Base-by-base conservation (phyloP, 1,140 invertebrate genomes). In the Cephus cinctus region DNA sequence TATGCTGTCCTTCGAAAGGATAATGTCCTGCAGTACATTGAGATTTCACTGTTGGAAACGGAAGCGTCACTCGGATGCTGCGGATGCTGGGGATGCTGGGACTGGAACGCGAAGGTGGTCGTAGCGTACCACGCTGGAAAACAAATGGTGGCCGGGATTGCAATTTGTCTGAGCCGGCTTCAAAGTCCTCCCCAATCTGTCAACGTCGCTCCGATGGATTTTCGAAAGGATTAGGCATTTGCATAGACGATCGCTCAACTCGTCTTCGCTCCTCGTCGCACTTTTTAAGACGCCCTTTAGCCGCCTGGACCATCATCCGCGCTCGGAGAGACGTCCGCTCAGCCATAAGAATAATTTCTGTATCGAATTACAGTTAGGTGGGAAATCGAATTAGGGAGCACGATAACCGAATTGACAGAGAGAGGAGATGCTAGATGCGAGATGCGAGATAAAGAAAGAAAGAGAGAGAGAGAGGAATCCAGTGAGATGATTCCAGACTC, bases 241-340 rank as follows among this genome's bases (percentile, higher is more conserved):
- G 72, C 72, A 75, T 75, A 73, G 60, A 69, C 67, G 63, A 75
- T 73, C 65, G 60, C 65, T 75, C 70, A 75, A 66, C 56, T 63
- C 59, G 40, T 31, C 22, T 23, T 43, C 35, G 43, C 32, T 55
- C 52, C 44, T 58, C 57, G 54, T 50, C 44, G 47, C 43, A 35
- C 23, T 41, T 16, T 36, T 52, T 57, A 53, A 36, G 25, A n/a
- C 25, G 25, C n/a, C n/a, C n/a, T n/a, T n/a, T n/a, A n/a, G n/a
- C n/a, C n/a, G n/a, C n/a, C n/a, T n/a, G n/a, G n/a, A n/a, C n/a
- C n/a, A n/a, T n/a, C n/a, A n/a, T n/a, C n/a, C n/a, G n/a, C n/a
- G n/a, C n/a, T n/a, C n/a, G n/a, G n/a, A n/a, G n/a, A n/a, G n/a
- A n/a, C n/a, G n/a, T n/a, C n/a, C n/a, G n/a, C n/a, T n/a, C n/a